phyloP scores from a whole-genome alignment of 2,113 vertebrate genomes.

The Hyaena hyaena region DNA sequence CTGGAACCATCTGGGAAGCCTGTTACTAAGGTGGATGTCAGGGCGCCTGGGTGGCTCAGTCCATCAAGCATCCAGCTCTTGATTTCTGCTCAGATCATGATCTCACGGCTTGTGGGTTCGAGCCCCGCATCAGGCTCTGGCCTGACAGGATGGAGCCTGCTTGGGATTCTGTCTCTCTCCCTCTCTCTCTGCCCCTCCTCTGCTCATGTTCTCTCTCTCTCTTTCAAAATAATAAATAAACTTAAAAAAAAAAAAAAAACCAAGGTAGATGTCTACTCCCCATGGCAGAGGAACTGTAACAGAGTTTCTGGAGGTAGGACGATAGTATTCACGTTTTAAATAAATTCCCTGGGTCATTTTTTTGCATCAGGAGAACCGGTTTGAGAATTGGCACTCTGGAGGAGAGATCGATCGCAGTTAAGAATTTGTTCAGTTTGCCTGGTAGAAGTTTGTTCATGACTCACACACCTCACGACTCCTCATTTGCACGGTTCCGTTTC shows the following conservation, averaged over 20 bases:
- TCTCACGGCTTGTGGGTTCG: too few species aligned
- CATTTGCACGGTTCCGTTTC: background rate
- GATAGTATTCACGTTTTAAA: background rate
- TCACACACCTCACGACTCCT: rapidly evolving
- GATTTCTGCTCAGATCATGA: too few species aligned
- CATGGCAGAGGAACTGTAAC: too few species aligned
- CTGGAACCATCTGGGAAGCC: background rate
- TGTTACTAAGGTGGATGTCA: background rate
- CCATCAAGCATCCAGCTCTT: too few species aligned
- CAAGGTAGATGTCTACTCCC: background rate
- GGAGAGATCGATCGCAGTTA: background rate
- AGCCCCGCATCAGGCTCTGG: too few species aligned
- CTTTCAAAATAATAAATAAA: too few species aligned
- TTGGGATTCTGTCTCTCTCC: too few species aligned
- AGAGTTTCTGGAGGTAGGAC: background rate
- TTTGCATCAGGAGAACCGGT: background rate
- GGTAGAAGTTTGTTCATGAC: background rate
- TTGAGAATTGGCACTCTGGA: background rate
- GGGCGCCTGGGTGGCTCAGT: too few species aligned
- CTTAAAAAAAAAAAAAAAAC: too few species aligned
- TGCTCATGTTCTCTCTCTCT: too few species aligned
- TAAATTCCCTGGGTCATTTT: background rate
- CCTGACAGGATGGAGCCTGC: too few species aligned
- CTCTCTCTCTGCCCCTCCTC: too few species aligned
- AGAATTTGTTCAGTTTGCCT: background rate